These are phyloP conservation scores for Macrotis lagotis DNA, from an alignment of 2,113 vertebrate species.

Conservation along the genomic window DNA sequence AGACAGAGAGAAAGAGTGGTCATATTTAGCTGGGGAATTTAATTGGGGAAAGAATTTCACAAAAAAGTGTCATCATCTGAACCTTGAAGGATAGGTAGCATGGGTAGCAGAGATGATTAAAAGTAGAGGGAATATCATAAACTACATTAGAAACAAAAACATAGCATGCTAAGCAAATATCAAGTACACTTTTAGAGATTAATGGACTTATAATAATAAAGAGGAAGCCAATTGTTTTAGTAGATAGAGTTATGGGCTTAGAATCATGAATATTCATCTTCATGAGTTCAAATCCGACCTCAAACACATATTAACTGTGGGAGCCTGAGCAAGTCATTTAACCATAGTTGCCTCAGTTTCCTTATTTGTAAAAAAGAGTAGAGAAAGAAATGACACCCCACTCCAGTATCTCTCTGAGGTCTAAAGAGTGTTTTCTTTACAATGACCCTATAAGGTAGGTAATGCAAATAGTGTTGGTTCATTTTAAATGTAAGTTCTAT, in stretches of 20 bases:
- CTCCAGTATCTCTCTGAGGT: not conserved
- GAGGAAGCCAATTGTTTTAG: no score
- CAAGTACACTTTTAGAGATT: not conserved
- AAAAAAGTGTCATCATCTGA: not conserved
- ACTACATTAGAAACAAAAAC: not conserved
- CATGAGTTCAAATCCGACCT: not conserved
- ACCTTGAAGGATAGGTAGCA: not conserved
- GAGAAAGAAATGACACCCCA: not conserved
- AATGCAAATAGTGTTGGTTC: no score
- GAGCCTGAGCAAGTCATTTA: not conserved
- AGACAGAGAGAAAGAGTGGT: not conserved
- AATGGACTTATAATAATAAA: not conserved
- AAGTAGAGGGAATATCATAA: not conserved
- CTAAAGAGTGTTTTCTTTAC: no score
- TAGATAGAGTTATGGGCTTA: not conserved
- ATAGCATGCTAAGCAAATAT: not conserved
- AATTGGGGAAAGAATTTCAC: not conserved
- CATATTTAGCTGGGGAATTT: not conserved
- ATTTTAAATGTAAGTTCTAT: no score
- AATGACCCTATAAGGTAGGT: no score
- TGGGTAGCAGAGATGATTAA: not conserved
- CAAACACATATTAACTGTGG: not conserved
- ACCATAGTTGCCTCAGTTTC: not conserved
- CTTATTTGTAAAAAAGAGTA: not conserved
- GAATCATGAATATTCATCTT: not conserved